Evolutionary conservation across 1,140 invertebrate genomes (phyloP).

Genomic region (Lethocerus indicus): DNA sequence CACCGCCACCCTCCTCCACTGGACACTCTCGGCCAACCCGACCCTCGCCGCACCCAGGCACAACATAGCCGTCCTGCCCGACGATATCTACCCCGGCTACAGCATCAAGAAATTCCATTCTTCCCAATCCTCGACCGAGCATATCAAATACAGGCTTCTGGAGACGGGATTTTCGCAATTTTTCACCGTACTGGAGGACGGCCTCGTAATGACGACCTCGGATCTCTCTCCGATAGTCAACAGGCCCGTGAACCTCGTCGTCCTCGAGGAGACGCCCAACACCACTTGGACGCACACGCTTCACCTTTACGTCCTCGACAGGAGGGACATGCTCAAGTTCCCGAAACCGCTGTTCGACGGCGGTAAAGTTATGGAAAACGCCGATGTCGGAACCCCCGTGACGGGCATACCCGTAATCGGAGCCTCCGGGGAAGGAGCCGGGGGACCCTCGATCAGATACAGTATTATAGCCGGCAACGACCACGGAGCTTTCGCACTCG

Average conservation of each 20-base stretch:
- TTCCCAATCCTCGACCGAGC: slow-evolving; percentile 24
- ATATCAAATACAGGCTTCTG: slow-evolving; percentile 43
- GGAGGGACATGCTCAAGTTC: slow-evolving; percentile 60
- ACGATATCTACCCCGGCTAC: slow-evolving; percentile 72
- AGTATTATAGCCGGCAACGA: slow-evolving; percentile 56
- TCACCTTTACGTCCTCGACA: slow-evolving; percentile 65
- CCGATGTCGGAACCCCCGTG: slow-evolving; percentile 45
- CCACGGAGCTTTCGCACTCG: slow-evolving; percentile 47
- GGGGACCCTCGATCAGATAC: slow-evolving; percentile 50
- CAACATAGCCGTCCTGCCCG: slow-evolving; percentile 27
- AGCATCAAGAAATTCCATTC: slow-evolving; percentile 54
- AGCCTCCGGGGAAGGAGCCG: slow-evolving; percentile 26
- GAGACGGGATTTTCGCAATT: slow-evolving; percentile 63
- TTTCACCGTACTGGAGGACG: slow-evolving; percentile 74
- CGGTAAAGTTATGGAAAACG: slow-evolving; percentile 51
- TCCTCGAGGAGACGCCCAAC: slow-evolving; percentile 62
- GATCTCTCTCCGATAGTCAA: slow-evolving; percentile 64
- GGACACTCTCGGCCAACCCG: slow-evolving; percentile 1
- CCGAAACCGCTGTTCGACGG: slow-evolving; percentile 42
- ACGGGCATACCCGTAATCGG: slow-evolving; percentile 44
- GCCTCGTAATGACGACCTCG: slow-evolving; percentile 75
- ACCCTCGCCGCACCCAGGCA: slow-evolving; percentile 10
- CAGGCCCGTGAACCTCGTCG: slow-evolving; percentile 56
- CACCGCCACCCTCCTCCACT: no score
- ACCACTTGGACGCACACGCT: slow-evolving; percentile 60